Evolutionary conservation across 1,140 invertebrate species (phyloP).

Genomic region (Octopus sinensis): DNA sequence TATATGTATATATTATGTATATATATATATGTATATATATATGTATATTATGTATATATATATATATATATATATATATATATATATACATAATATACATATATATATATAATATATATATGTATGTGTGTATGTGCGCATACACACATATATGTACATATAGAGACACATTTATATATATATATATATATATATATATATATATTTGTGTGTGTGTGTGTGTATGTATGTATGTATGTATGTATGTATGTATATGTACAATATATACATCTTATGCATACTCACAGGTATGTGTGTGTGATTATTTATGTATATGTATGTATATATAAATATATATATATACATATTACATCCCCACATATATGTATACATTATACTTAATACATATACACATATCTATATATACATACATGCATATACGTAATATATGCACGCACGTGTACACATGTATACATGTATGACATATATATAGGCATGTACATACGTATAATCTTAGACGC

Average conservation of each 20-base stretch:
- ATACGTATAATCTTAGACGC: too few relatives aligned
- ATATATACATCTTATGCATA: neutral
- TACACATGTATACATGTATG: neutral
- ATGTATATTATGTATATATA: too few relatives aligned
- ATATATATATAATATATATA: too few relatives aligned
- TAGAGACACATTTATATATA: neutral
- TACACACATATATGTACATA: neutral
- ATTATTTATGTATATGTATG: neutral
- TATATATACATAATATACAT: too few relatives aligned
- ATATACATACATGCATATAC: too few relatives aligned
- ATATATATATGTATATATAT: too few relatives aligned
- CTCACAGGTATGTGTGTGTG: neutral
- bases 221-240: neutral
- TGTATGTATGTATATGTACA: neutral
- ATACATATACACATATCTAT: too few relatives aligned
- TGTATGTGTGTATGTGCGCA: too few relatives aligned
- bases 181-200: neutral
- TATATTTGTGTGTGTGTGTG: neutral
- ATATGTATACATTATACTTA: too few relatives aligned
- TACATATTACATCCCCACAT: neutral
- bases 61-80: too few relatives aligned
- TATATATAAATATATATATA: conserved; percentile 2
- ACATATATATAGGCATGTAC: neutral
- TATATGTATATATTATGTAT: too few relatives aligned
- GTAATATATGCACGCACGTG: too few relatives aligned